Evolutionary conservation across 2,113 vertebrate species (phyloP), one percentile per base, ranked within the genome.

Genomic region (Phalacrocorax pelagicus): DNA sequence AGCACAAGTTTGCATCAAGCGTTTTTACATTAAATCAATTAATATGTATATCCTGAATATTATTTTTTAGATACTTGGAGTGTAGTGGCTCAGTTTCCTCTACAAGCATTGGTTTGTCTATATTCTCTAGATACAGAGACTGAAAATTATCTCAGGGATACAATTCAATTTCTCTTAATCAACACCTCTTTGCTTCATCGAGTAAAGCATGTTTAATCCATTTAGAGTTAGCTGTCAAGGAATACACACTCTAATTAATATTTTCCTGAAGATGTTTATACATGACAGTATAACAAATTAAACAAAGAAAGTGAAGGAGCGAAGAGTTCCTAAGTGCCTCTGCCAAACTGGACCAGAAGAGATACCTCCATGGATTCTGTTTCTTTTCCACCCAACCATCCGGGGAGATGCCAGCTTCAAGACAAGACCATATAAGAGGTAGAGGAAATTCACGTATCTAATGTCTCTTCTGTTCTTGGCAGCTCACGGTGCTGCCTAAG

Each of bases 121-220:
- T 94, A 97, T 80, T 92, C 94, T 97, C 95, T 44, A 90, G 94
- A 44, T 51, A 67, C 49, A 86, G 74, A 85, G 65, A 80, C 6
- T 81, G 91, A 96, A 95, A 95, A 97, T 97, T 95, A 93, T 96
- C 96, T 95, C 91, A 72, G 94, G 94, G 85, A 96, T 96, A 95
- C 81, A 92, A 94, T 95, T 96, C 96, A 96, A 95, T 97, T 96
- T 92, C 92, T 97, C 77, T 96, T 95, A 93, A 97, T 97, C 97
- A 97, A 94, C 94, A 97, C 34, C n/a, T 95, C 89, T 62, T 88
- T 96, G 96, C 92, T 96, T 96, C 94, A 88, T 86, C 10, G 5
- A 92, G 67, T 94, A 90, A 80, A 86, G 80, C 72, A 58, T 75
- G 58, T 86, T 92, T 97, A 95, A 96, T 95, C 94, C 82, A 95